Conservation (phyloP, 2,888 invertebrate species). For the Hemistola chrysoprasaria region DNA sequence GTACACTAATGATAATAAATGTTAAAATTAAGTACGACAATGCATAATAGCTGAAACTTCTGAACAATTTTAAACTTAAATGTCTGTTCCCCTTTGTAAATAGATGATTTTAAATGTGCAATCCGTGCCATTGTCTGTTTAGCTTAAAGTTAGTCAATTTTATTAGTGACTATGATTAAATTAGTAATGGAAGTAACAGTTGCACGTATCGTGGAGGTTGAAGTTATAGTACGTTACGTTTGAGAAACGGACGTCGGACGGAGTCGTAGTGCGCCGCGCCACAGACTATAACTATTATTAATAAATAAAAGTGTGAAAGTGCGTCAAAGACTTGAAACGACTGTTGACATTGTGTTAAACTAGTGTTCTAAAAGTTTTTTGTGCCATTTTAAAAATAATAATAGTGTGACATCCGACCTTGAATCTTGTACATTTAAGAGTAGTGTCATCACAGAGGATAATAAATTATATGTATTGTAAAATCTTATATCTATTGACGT, state of each 20-base stretch:
- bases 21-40: slow-evolving; percentile 68
- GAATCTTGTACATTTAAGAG: slow-evolving; percentile 76
- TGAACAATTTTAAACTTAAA: slow-evolving; percentile 63
- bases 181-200: slow-evolving; percentile 22
- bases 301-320: slow-evolving; percentile 58
- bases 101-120: slow-evolving; percentile 73
- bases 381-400: slow-evolving; percentile 80
- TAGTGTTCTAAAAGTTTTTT: slow-evolving; percentile 80
- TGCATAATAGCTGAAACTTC: slow-evolving; percentile 56
- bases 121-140: slow-evolving; percentile 82
- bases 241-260: slow-evolving; percentile 29
- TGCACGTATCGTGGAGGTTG: slow-evolving; percentile 38
- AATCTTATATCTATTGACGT: slow-evolving; percentile 77
- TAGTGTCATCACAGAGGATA: slow-evolving; percentile 78
- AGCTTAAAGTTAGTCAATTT: slow-evolving; percentile 77
- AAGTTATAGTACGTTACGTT: too few species aligned
- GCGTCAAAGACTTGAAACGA: slow-evolving; percentile 63
- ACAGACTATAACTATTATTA: slow-evolving; percentile 39
- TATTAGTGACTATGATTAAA: slow-evolving; percentile 50
- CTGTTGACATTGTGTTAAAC: slow-evolving; percentile 75
- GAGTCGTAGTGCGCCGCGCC: slow-evolving; percentile 38
- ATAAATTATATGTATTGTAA: slow-evolving; percentile 74
- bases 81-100: slow-evolving; percentile 68
- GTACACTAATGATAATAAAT: slow-evolving; percentile 69
- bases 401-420: slow-evolving; percentile 82